Conservation (phyloP, 2,113 vertebrate species). For the Mastomys natalensis region DNA sequence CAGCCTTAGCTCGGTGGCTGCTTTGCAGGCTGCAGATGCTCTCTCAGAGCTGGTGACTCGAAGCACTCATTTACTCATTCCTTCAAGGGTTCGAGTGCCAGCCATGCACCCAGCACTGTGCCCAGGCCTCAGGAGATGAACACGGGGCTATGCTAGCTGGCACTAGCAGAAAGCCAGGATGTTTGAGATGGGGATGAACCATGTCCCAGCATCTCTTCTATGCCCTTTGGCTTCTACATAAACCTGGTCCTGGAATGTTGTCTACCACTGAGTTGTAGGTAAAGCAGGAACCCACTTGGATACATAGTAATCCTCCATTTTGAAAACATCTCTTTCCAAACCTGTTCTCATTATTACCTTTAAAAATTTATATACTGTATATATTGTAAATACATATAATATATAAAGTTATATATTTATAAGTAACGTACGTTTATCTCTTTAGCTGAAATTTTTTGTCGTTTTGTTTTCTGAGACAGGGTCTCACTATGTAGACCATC, state of each 20-base stretch:
- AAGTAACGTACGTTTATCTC: slow-evolving; percentile 60
- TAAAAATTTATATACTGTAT: slow-evolving; percentile 83
- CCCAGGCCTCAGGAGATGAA: background rate
- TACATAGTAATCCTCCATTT: slow-evolving; percentile 37
- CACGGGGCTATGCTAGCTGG: background rate
- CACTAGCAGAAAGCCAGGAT: background rate
- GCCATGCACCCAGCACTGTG: background rate
- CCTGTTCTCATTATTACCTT: slow-evolving; percentile 52
- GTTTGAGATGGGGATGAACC: background rate
- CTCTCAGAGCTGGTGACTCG: background rate
- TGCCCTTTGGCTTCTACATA: background rate
- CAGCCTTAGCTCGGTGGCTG: background rate
- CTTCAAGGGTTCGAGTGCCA: background rate
- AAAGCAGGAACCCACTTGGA: background rate
- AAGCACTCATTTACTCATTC: background rate
- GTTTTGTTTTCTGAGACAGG: background rate
- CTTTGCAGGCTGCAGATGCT: background rate
- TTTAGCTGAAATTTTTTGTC: slow-evolving; percentile 15
- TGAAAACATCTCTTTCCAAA: slow-evolving; percentile 67
- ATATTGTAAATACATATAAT: slow-evolving; percentile 86
- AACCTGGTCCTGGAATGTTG: background rate
- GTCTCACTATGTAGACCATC: background rate
- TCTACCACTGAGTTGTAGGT: slow-evolving; percentile 13
- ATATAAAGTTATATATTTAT: slow-evolving; percentile 87
- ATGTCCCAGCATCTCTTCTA: background rate